Conservation (phyloP, 2,888 invertebrate genomes). For the Tetragonisca angustula region DNA sequence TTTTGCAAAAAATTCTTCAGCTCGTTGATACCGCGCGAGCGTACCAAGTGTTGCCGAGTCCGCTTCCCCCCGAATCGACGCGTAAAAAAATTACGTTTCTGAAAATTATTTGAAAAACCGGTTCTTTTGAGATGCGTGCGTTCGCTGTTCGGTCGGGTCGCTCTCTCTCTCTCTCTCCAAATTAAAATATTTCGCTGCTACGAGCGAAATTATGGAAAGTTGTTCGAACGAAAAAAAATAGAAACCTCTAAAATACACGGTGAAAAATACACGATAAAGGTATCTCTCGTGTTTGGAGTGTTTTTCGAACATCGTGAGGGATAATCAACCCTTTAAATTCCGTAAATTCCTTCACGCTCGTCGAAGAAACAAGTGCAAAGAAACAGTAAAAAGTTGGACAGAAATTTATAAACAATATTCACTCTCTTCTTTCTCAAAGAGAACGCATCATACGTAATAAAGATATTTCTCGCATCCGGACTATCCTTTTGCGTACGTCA, state of each 20-base stretch:
- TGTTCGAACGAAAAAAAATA: neutral
- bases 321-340: neutral
- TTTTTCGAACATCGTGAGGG: conserved; percentile 3
- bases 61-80: neutral
- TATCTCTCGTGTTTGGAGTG: conserved; percentile 48
- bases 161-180: neutral
- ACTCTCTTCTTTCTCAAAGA: too few relatives aligned
- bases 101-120: conserved; percentile 7
- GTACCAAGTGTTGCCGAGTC: neutral
- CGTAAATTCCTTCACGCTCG: too few relatives aligned
- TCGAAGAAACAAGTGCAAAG: too few relatives aligned
- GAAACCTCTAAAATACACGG: neutral
- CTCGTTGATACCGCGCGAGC: neutral
- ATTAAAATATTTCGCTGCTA: conserved; percentile 13
- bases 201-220: neutral
- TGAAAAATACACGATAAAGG: neutral
- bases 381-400: too few relatives aligned
- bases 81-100: neutral
- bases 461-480: too few relatives aligned
- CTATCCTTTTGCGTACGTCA: too few relatives aligned
- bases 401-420: too few relatives aligned
- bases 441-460: too few relatives aligned
- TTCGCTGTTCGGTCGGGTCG: neutral
- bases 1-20: neutral
- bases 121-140: neutral